These are phyloP conservation scores for Chlorodrepanis virens DNA, from an alignment of 2,113 vertebrate genomes.

Conservation along the genomic window DNA sequence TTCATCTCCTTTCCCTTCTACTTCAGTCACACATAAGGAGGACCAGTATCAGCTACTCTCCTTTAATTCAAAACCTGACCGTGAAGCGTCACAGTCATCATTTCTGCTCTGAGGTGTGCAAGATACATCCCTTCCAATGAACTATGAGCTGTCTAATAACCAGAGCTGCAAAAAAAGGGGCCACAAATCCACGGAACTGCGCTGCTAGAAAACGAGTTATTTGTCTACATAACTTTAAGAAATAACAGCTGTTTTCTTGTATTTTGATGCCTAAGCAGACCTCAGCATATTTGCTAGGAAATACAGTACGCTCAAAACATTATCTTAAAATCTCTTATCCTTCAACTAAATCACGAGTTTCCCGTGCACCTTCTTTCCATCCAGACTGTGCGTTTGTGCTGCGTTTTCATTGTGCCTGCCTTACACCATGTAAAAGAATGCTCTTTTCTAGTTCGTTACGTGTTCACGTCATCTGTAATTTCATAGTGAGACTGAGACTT, in stretches of 20 bases:
- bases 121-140: background rate
- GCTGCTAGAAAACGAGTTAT: background rate
- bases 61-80: background rate
- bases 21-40: background rate
- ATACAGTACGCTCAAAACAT: background rate
- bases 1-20: background rate
- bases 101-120: background rate
- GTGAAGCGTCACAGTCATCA: background rate
- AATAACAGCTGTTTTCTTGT: background rate
- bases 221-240: background rate
- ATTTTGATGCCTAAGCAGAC: background rate
- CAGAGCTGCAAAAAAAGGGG: background rate
- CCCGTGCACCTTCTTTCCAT: background rate
- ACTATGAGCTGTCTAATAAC: background rate
- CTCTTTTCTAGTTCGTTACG: fast-evolving
- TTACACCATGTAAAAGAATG: fast-evolving
- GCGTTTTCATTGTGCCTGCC: background rate
- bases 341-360: background rate
- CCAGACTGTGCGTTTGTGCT: fast-evolving
- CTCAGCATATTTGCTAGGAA: background rate
- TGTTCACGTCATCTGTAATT: fast-evolving
- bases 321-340: background rate
- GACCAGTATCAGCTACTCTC: background rate
- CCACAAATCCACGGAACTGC: background rate
- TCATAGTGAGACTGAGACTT: fast-evolving